These are phyloP conservation scores for Yponomeuta evonymella DNA, from an alignment of 2,888 invertebrate species.

Conservation along the genomic window DNA sequence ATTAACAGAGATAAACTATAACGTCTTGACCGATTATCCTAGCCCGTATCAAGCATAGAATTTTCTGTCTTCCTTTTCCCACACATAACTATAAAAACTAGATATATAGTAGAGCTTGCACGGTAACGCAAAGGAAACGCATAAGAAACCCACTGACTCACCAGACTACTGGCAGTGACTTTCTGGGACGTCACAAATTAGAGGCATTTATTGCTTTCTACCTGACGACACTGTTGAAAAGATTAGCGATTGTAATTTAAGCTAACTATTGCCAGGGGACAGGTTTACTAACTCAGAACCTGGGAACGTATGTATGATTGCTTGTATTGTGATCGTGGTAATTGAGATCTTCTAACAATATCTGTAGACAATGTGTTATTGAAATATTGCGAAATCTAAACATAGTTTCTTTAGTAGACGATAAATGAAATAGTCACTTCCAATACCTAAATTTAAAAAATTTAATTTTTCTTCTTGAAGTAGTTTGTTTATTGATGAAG, in stretches of 20 bases:
- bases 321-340: too few species aligned
- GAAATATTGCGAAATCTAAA: too few species aligned
- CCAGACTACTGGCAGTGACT: not conserved
- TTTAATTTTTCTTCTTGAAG: too few species aligned
- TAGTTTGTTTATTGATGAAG: too few species aligned
- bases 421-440: too few species aligned
- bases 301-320: too few species aligned
- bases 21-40: not conserved
- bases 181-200: slow-evolving; percentile 3
- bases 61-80: not conserved
- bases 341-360: too few species aligned
- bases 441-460: too few species aligned
- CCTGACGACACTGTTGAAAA: not conserved
- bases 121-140: not conserved
- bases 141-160: not conserved
- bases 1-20: too few species aligned
- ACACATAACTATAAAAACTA: not conserved
- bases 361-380: too few species aligned
- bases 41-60: not conserved
- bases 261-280: not conserved
- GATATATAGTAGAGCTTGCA: not conserved
- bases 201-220: not conserved
- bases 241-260: not conserved
- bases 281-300: not conserved
- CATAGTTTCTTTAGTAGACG: too few species aligned